These are phyloP conservation scores for Hedychridium roseum DNA, from an alignment of 2,888 invertebrate species.

Conservation along the genomic window DNA sequence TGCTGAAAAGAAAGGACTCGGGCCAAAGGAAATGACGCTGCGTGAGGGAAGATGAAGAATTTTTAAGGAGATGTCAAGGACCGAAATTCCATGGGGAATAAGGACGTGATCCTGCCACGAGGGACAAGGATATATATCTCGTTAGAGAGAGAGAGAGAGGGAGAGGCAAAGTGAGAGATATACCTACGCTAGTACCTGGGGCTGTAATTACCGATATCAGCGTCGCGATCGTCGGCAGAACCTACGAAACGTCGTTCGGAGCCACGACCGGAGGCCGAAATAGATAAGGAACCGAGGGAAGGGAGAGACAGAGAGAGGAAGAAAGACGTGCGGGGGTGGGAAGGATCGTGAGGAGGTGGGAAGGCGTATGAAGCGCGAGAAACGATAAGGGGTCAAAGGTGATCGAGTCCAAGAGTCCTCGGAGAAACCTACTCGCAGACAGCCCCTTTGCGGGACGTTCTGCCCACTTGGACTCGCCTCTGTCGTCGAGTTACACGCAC, in stretches of 20 bases:
- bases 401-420: constrained; percentile 28
- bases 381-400: constrained; percentile 38
- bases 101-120: not conserved
- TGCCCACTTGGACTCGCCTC: constrained; percentile 32
- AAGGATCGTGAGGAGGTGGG: constrained; percentile 7
- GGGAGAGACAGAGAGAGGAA: constrained; percentile 7
- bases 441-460: constrained; percentile 18
- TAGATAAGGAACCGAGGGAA: constrained; percentile 9
- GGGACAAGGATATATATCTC: not conserved
- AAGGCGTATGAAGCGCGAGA: too few relatives aligned
- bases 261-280: constrained; percentile 5
- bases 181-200: constrained; percentile 24
- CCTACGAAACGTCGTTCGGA: constrained; percentile 18
- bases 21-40: too few relatives aligned
- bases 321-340: too few relatives aligned
- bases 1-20: too few relatives aligned
- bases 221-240: constrained; percentile 33
- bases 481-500: constrained; percentile 23
- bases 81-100: not conserved
- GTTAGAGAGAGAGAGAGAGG: constrained; percentile 5
- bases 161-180: constrained; percentile 19
- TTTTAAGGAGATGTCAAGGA: not conserved
- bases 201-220: constrained; percentile 45
- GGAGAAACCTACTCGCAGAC: constrained; percentile 24
- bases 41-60: too few relatives aligned